Conservation (phyloP, 1,140 invertebrate genomes). For the Drosophila guanche region DNA sequence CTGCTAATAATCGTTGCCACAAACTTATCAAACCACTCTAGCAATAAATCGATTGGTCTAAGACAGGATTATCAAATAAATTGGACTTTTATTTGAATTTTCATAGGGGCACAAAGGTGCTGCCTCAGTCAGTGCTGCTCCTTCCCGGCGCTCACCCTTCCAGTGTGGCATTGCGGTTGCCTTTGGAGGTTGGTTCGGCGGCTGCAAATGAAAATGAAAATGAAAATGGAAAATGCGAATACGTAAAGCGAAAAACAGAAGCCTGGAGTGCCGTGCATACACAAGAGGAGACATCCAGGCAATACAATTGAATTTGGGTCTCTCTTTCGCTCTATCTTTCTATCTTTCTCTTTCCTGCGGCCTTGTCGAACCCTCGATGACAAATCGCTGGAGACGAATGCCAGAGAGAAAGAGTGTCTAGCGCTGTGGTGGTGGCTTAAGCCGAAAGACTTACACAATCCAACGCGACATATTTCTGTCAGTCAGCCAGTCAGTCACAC, state of each 20-base stretch:
- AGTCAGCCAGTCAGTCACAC: not conserved
- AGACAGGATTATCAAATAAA: too few species aligned
- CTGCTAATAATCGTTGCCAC: too few species aligned
- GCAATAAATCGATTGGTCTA: too few species aligned
- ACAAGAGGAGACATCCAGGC: slow-evolving; percentile 4
- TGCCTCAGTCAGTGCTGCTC: too few species aligned
- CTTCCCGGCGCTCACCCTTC: too few species aligned
- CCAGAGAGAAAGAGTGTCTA: not conserved
- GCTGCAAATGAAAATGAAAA: slow-evolving; percentile 36
- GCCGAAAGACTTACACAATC: slow-evolving; percentile 32
- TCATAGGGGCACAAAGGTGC: too few species aligned
- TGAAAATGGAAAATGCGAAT: slow-evolving; percentile 14
- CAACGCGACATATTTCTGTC: slow-evolving; percentile 13
- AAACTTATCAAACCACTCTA: too few species aligned
- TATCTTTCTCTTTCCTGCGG: slow-evolving; percentile 17
- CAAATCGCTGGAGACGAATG: not conserved
- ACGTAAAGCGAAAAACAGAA: slow-evolving; percentile 2
- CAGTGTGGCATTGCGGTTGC: too few species aligned
- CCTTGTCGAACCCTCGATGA: slow-evolving; percentile 25
- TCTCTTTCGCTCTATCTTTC: too few species aligned
- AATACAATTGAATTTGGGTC: slow-evolving; percentile 31
- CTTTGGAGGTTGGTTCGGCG: not conserved
- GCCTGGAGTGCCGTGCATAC: slow-evolving; percentile 8
- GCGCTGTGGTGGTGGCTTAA: slow-evolving; percentile 39
- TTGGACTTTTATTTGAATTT: too few species aligned